Evolutionary conservation across 2,888 invertebrate species (phyloP).

Genomic region (Andrena praecox): DNA sequence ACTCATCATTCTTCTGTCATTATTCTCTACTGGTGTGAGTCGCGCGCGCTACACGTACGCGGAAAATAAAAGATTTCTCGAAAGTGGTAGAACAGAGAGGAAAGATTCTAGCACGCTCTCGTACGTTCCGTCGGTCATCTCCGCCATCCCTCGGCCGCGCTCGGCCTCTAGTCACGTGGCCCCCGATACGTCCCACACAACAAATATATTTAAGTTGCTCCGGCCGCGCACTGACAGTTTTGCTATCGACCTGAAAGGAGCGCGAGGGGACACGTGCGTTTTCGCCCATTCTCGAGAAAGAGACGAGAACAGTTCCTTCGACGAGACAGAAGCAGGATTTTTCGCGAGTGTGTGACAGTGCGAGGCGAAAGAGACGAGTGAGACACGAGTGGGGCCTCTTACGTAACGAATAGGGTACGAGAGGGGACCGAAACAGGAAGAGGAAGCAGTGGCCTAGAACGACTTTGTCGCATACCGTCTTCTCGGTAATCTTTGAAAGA

Average conservation of each 20-base stretch:
- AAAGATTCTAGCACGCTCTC: slow-evolving; percentile 70
- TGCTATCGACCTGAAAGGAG: slow-evolving; percentile 46
- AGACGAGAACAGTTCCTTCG: neutral
- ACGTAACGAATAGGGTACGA: slow-evolving; percentile 28
- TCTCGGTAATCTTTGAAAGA: slow-evolving; percentile 60
- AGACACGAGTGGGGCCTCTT: slow-evolving; percentile 7
- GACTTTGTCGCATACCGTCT: slow-evolving; percentile 21
- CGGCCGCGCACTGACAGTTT: slow-evolving; percentile 68
- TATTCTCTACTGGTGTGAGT: neutral
- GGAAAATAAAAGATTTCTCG: slow-evolving; percentile 23
- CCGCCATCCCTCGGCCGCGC: slow-evolving; percentile 31
- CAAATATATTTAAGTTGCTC: slow-evolving; percentile 71
- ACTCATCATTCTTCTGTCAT: neutral
- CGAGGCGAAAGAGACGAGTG: slow-evolving; percentile 26
- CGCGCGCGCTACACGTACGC: neutral
- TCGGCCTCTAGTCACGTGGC: slow-evolving; percentile 63
- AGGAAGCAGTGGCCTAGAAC: slow-evolving; percentile 2
- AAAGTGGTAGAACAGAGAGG: slow-evolving; percentile 32
- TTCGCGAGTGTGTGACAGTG: slow-evolving; percentile 34
- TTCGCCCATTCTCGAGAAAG: slow-evolving; percentile 7
- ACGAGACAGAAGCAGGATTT: neutral
- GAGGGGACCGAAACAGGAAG: slow-evolving; percentile 11
- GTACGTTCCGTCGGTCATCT: slow-evolving; percentile 49
- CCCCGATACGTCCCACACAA: slow-evolving; percentile 59
- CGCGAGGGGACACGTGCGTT: slow-evolving; percentile 3